Conservation (phyloP, 2,113 vertebrate species). For the Clinocottus analis region DNA sequence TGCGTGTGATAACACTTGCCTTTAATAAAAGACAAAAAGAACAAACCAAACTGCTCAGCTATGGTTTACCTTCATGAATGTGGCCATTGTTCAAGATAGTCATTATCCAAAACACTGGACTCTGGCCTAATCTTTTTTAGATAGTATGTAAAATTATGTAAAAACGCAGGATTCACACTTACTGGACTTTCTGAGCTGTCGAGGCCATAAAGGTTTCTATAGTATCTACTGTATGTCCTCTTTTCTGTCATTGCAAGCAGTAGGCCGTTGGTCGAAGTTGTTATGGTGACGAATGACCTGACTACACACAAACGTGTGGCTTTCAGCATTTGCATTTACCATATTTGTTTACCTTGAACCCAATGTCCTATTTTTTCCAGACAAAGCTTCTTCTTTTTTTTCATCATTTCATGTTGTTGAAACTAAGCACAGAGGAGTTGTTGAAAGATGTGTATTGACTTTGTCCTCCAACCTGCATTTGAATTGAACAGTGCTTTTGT, state of each 20-base stretch:
- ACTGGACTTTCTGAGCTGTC: conserved; percentile 59
- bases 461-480: conserved; percentile 19
- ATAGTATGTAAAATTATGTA: conserved; percentile 85
- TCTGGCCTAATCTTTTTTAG: conserved; percentile 76
- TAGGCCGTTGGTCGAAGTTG: conserved; percentile 52
- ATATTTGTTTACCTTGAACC: conserved; percentile 69
- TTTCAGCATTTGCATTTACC: conserved; percentile 69
- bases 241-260: conserved; percentile 35
- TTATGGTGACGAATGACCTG: conserved; percentile 54
- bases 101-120: conserved; percentile 79
- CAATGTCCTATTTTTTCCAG: conserved; percentile 20
- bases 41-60: conserved; percentile 76
- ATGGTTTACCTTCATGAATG: conserved; percentile 77
- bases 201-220: conserved; percentile 51
- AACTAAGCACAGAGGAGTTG: conserved; percentile 18
- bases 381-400: conserved; percentile 23
- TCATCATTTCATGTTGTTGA: conserved; percentile 32
- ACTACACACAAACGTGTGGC: conserved; percentile 55
- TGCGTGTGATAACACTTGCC: conserved; percentile 70
- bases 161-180: conserved; percentile 78
- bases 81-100: conserved; percentile 78
- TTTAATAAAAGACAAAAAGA: conserved; percentile 79
- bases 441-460: conserved; percentile 35
- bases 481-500: conserved; percentile 23
- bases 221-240: conserved; percentile 53